Evolutionary conservation across 92 coral and sea anemone species (phyloP).

Genomic region (Chrysogorgia sp.): DNA sequence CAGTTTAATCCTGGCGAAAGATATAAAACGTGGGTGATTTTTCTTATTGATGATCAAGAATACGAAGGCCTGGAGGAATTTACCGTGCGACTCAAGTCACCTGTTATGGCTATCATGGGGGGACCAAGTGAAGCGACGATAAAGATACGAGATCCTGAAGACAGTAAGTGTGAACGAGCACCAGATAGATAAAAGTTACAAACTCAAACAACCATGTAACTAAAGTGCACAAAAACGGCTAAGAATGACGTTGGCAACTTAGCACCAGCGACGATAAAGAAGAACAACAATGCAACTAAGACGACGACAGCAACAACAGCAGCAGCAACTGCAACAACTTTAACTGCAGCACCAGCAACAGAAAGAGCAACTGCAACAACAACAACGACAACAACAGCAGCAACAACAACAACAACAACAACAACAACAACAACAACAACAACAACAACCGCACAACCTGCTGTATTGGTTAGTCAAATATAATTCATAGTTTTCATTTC

Average conservation of each 20-base stretch:
- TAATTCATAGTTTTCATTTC: not conserved
- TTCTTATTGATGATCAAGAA: slow-evolving; percentile 67
- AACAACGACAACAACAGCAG: too few species aligned
- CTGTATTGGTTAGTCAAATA: not conserved
- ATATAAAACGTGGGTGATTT: slow-evolving; percentile 69
- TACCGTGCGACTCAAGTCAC: slow-evolving; percentile 66
- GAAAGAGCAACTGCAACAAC: too few species aligned
- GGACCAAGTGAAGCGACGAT: slow-evolving; percentile 60
- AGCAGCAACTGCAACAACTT: too few species aligned
- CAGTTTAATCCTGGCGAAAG: slow-evolving; percentile 94
- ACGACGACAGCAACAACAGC: not conserved
- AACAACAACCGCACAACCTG: not conserved
- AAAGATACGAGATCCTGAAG: slow-evolving; percentile 81
- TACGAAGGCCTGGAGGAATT: slow-evolving; percentile 74
- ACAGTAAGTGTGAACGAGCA: slow-evolving; percentile 62
- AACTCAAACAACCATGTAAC: not conserved
- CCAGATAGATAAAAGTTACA: not conserved
- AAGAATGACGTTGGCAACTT: not conserved
- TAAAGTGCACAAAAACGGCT: not conserved
- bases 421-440: not conserved
- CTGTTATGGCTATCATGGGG: slow-evolving; percentile 80
- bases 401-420: too few species aligned
- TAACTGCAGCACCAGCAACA: too few species aligned
- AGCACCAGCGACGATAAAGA: not conserved
- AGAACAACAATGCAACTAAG: not conserved